Evolutionary conservation across 1,140 invertebrate species (phyloP).

Genomic region (Diplogasteroides magnus): DNA sequence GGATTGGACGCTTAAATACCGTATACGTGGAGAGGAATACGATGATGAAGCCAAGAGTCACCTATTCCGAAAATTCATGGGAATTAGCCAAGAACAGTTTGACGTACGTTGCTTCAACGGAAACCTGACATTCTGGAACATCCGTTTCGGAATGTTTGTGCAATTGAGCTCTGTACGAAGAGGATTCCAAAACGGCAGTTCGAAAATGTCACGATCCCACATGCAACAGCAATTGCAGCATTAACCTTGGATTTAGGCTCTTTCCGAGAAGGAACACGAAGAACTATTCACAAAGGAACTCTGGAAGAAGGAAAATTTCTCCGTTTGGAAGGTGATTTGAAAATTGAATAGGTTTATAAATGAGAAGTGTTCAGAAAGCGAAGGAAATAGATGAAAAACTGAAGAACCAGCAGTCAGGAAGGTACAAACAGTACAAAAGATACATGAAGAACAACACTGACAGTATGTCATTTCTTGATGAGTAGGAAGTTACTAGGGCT

Average conservation of each 20-base stretch:
- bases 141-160: not conserved
- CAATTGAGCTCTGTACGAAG: not conserved
- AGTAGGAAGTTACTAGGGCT: constrained; percentile 7
- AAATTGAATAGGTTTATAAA: not conserved
- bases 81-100: constrained; percentile 64
- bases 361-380: not conserved
- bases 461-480: not conserved
- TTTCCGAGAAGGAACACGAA: constrained; percentile 70
- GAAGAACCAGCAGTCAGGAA: constrained; percentile 57
- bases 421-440: constrained; percentile 72
- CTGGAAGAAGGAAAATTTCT: constrained; percentile 75
- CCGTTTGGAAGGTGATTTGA: constrained; percentile 67
- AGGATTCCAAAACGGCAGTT: too few species aligned
- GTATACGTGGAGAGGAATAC: constrained; percentile 70
- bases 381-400: constrained; percentile 72
- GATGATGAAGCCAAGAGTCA: constrained; percentile 76
- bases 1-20: constrained; percentile 73
- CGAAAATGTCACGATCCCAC: not conserved
- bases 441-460: constrained; percentile 70
- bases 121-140: not conserved
- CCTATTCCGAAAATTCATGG: constrained; percentile 72
- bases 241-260: constrained; percentile 56
- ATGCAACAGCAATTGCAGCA: not conserved
- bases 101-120: constrained; percentile 55
- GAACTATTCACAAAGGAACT: constrained; percentile 71